Conservation (phyloP, 2,888 invertebrate genomes). For the Acleris emargana region DNA sequence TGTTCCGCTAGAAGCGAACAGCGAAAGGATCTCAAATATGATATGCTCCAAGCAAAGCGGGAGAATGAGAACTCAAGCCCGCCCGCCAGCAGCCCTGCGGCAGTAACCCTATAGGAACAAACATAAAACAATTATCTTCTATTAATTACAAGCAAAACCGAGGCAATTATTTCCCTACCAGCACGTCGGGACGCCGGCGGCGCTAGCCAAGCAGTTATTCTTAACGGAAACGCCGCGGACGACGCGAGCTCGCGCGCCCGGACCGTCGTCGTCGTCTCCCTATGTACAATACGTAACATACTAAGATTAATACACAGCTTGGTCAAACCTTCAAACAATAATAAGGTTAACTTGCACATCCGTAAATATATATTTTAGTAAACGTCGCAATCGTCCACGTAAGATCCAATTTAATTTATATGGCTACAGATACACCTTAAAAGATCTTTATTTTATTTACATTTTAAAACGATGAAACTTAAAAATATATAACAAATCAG, state of each 20-base stretch:
- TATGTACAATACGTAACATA: conserved; percentile 40
- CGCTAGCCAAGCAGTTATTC: conserved; percentile 36
- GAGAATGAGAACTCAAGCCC: not conserved
- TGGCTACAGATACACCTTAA: conserved; percentile 62
- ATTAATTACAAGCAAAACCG: conserved; percentile 19
- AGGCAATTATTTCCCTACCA: conserved; percentile 2
- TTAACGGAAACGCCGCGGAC: conserved; percentile 47
- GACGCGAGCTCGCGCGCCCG: conserved; percentile 41
- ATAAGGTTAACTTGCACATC: conserved; percentile 35
- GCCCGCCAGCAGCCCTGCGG: conserved; percentile 19
- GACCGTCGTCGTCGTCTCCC: conserved; percentile 27
- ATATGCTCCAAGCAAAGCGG: not conserved
- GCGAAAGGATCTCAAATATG: not conserved
- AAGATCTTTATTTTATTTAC: conserved; percentile 75
- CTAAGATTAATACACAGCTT: conserved; percentile 38
- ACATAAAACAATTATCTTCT: conserved; percentile 32
- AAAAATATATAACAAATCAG: conserved; percentile 82
- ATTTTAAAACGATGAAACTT: conserved; percentile 75
- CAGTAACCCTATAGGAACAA: conserved; percentile 38
- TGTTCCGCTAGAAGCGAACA: not conserved
- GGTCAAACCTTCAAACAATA: conserved; percentile 45
- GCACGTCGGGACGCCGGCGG: conserved; percentile 1
- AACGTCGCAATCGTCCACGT: conserved; percentile 24
- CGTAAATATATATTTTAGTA: conserved; percentile 29
- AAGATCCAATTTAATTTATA: conserved; percentile 40